Evolutionary conservation across 2,113 vertebrate genomes (phyloP).

Genomic region (Equus quagga): DNA sequence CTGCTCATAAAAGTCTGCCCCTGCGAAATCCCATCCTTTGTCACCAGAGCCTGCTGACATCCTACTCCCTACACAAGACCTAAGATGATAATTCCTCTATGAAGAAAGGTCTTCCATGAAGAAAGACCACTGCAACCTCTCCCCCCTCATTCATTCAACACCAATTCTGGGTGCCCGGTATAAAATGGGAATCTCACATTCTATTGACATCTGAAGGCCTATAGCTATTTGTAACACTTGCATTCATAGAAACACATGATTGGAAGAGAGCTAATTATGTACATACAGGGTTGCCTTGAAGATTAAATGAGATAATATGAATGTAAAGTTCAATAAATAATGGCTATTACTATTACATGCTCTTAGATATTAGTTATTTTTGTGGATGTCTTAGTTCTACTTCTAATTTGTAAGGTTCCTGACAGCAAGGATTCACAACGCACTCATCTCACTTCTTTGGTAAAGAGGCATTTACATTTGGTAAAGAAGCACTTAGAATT

Average conservation of each 20-base stretch:
- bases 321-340: not conserved
- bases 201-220: not conserved
- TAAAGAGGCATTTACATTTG: conserved; percentile 22
- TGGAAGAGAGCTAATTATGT: not conserved
- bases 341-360: not conserved
- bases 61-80: not conserved
- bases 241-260: not conserved
- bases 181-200: not conserved
- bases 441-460: not conserved
- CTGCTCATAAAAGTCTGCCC: not conserved
- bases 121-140: not conserved
- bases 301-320: not conserved
- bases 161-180: not conserved
- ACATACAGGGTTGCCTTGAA: not conserved
- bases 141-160: not conserved
- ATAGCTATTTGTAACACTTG: not conserved
- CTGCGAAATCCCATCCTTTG: not conserved
- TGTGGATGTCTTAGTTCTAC: not conserved
- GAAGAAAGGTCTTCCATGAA: not conserved
- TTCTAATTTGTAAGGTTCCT: not conserved
- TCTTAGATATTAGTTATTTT: not conserved
- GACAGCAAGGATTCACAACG: not conserved
- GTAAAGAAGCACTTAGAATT: conserved; percentile 21
- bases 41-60: not conserved
- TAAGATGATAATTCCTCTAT: not conserved